Base-by-base conservation (phyloP, 2,888 invertebrate species). In the Drosophila mimica region DNA sequence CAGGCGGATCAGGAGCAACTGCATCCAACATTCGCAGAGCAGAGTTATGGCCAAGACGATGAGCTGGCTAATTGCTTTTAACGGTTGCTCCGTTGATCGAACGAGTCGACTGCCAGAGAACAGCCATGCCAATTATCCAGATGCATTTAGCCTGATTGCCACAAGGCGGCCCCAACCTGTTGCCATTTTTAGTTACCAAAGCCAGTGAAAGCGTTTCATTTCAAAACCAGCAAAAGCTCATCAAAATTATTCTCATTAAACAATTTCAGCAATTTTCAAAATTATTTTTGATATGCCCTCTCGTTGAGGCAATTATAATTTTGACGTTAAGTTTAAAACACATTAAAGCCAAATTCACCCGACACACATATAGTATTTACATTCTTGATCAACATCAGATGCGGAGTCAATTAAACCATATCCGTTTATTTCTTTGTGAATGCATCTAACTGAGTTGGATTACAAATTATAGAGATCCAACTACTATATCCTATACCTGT, bases 1-100 rank as follows among this genome's bases (percentile, higher is more conserved):
- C 71, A 74, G 63, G 46, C 54, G 57, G 46, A 70, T 77, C 71
- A 69, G 54, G n/a, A 59, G 64, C 28, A 59, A 33, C 62, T 31
- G 28, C 28, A 52, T 17, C 17, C 60, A 40, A 38, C 40, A 31
- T 3, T 28, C 28, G 13, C 31, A 9, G n/a, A 20, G 13, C 49
- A 33, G 72, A 79, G 64, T 67, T 74, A 72, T 75, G 67, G 70
- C 65, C 69, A 75, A 70, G 20, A 54, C 74, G 80, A 82, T 85
- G 82, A 80, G 77, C 76, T 67, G 64, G 75, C 78, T 82, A 82
- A 82, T 87, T 82, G 87, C 82, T 82, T 82, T 83, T 87, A 70
- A 79, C 79, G 79, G 79, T 76, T 52, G 38, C 51, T 33, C 15
- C 15, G 25, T 4, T 31, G 31, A 25, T 56, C 20, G 62, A 64